A percentile compares a stretch with the other conserved stretches of the same genome.
phyloP scores from a whole-genome alignment of 1,140 invertebrate species.

The Cotesia glomerata region DNA sequence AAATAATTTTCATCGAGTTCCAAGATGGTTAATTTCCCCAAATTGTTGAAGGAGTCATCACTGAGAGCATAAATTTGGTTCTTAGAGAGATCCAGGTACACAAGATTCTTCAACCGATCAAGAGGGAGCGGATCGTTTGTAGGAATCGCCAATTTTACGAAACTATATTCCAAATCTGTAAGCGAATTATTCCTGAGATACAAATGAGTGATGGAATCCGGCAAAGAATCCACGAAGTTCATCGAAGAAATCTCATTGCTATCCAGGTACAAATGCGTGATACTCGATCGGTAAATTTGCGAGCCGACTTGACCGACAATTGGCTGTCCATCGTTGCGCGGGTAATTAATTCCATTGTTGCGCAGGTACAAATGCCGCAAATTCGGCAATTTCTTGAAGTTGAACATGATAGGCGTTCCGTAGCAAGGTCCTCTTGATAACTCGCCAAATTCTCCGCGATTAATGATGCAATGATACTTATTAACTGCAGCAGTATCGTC shows the following conservation, averaged over 20 bases:
- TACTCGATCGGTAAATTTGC: neutral
- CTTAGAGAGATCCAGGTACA: too few relatives aligned
- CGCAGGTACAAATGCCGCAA: constrained; percentile 7
- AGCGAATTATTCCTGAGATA: neutral
- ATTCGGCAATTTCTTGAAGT: neutral
- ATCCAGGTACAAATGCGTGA: constrained; percentile 9
- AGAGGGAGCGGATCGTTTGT: too few relatives aligned
- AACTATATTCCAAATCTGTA: neutral
- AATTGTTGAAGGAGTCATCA: too few relatives aligned
- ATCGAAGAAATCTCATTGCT: neutral
- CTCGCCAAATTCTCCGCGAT: too few relatives aligned
- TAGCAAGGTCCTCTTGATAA: too few relatives aligned
- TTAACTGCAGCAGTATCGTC: too few relatives aligned
- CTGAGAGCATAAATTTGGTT: neutral
- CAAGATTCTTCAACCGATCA: too few relatives aligned
- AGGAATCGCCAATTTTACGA: neutral
- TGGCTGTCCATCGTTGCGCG: neutral
- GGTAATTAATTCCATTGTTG: neutral
- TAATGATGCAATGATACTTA: too few relatives aligned
- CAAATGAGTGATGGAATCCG: neutral
- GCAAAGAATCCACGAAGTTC: neutral
- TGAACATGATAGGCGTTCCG: too few relatives aligned
- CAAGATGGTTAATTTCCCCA: neutral
- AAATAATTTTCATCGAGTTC: constrained; percentile 10
- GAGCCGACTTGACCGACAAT: neutral